Evolutionary conservation across 2,888 invertebrate species (phyloP), one percentile per base, ranked within the genome.

Genomic region (Exephanes ischioxanthus): DNA sequence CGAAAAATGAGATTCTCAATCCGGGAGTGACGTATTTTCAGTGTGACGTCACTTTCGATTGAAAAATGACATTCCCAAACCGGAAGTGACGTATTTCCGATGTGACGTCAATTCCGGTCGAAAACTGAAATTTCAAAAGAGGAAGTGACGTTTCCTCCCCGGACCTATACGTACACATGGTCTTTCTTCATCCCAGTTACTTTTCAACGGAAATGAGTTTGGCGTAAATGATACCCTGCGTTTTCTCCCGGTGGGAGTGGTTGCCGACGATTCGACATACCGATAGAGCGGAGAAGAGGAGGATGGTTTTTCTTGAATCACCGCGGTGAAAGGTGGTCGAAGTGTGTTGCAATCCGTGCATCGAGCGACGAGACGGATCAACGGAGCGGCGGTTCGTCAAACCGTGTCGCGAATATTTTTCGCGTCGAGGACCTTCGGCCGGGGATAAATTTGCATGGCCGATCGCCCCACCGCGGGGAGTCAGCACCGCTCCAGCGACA

Each of bases 311-410:
- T 77, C 71, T 63, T 53, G 77, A 78, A 55, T 45, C 45, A 51
- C 45, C 71, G 55, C 77, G 82, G 53, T 78, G 82, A 77, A 72
- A 83, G 77, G 77, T 71, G 77, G 71, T 41, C 76, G 75, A 16
- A 67, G 68, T 55, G 76, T 70, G 19, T 63, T 58, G 73, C 41
- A 16, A 63, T 61, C 45, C 76, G 41, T 16, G 58, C 16, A 33
- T 14, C n/a, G 51, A 45, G 53, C 1, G 30, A 73, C 37, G 55
- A 11, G 7, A 26, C 41, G 58, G 41, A 58, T 22, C 11, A 9
- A 14, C 11, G 22, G 22, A 58, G 55, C 55, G 19, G 22, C 55
- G 22, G 0, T 22, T 55, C 19, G 22, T 55, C 19, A 55, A 55
- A 55, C 11, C 26, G 26, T 3, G 22, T 58, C 14, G 58, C 4